Percentiles rank a stretch among this genome's conserved stretches.
Conservation (phyloP, 2,113 vertebrate species). For the Gasterosteus aculeatus region DNA sequence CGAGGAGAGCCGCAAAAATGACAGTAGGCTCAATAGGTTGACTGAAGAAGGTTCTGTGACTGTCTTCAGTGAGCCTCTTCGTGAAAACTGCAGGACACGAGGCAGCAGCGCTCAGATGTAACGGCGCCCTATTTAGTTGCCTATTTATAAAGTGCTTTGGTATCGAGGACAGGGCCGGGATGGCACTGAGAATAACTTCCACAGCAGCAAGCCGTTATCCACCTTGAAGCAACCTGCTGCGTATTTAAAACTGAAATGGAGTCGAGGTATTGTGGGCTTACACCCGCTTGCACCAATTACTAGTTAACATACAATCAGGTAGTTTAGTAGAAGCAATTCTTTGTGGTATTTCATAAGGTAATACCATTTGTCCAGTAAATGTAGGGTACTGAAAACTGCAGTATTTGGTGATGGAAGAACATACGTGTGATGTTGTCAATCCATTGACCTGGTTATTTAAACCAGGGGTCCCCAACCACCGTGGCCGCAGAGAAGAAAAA, state of each 20-base stretch:
- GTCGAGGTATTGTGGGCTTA: conserved; percentile 46
- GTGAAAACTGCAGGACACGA: conserved; percentile 12
- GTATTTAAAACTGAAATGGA: conserved; percentile 29
- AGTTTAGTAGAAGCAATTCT: background rate
- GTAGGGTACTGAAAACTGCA: no score
- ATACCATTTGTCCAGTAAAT: background rate
- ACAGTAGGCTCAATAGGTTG: background rate
- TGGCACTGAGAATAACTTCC: conserved; percentile 70
- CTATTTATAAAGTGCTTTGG: conserved; percentile 63
- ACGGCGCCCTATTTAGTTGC: conserved; percentile 48
- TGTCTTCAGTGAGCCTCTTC: conserved; percentile 3
- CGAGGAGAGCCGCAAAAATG: background rate
- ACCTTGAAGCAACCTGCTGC: conserved; percentile 52
- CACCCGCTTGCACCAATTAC: background rate
- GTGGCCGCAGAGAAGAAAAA: no score
- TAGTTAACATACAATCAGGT: background rate
- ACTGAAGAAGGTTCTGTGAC: background rate
- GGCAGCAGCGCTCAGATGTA: conserved; percentile 43
- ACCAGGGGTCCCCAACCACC: no score
- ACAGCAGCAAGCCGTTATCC: conserved; percentile 56
- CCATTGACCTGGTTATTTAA: no score
- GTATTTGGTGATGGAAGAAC: background rate
- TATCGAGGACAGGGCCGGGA: conserved; percentile 64
- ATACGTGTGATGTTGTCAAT: no score
- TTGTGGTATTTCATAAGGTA: background rate